Base-by-base conservation (phyloP, 2,888 invertebrate genomes). In the Heteromurus nitidus region DNA sequence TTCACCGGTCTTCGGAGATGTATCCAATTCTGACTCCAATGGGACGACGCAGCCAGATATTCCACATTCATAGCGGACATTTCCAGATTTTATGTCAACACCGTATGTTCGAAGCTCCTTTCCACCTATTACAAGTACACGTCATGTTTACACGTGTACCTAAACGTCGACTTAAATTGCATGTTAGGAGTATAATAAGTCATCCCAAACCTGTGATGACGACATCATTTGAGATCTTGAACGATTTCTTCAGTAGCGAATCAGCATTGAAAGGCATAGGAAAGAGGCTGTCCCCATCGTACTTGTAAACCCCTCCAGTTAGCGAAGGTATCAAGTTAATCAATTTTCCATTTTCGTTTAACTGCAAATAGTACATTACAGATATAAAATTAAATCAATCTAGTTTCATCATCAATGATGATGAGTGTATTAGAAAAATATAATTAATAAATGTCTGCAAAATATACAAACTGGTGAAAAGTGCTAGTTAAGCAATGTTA, bases 301-400 rank as follows among this genome's bases (percentile, higher is more conserved):
- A 95, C 89, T 95, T 95, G 90, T 97, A 99, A 65, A 99, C 91
- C 2, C 94, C 93, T 1, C 99, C 99, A 88, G 94, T 95, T 11
- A 99, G 91, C 0, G 98, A 97, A 0, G 98, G 99, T 88, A 99
- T 96, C 88, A 98, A 92, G 64, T 96, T 92, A 20, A 96, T 93
- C 92, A 93, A 94, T 89, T 95, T 94, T 1, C 96, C 96, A 88
- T 95, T 94, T 75, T 94, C 94, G 44, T 94, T 94, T 53, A 96
- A 89, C 94, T 95, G 88, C 60, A 87, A 26, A 58, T 28, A 80
- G n/a, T n/a, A n/a, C n/a, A n/a, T n/a, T n/a, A n/a, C n/a, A n/a
- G n/a, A n/a, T n/a, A n/a, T n/a, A n/a, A n/a, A n/a, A n/a, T n/a
- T n/a, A n/a, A n/a, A n/a, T n/a, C n/a, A n/a, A n/a, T n/a, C n/a